Conservation (phyloP, 2,888 invertebrate species). For the Ochropleura leucogaster region DNA sequence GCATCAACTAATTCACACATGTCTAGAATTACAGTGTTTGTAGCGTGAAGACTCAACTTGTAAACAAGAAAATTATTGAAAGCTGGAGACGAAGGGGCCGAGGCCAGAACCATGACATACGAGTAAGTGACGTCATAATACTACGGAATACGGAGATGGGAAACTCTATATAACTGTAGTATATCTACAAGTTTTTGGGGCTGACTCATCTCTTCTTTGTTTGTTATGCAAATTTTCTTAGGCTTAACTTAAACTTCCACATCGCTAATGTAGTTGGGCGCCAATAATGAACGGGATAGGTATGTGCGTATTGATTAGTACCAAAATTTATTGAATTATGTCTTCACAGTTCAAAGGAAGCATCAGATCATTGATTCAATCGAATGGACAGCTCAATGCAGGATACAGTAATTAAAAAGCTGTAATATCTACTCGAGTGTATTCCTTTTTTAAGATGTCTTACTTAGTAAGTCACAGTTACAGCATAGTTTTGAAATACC, state of each 20-base stretch:
- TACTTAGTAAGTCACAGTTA: neutral
- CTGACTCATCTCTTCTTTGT: conserved; percentile 30
- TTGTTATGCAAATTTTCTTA: conserved; percentile 8
- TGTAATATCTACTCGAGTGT: neutral
- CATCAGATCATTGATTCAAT: neutral
- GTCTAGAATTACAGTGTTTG: neutral
- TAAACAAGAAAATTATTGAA: conserved; percentile 37
- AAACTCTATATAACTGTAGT: conserved; percentile 29
- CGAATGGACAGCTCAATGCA: neutral
- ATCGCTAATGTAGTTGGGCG: conserved; percentile 13
- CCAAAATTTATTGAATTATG: neutral
- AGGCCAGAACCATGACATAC: conserved; percentile 46
- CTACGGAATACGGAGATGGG: conserved; percentile 43
- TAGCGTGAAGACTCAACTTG: conserved; percentile 10
- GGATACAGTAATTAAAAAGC: neutral
- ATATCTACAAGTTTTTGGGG: conserved; percentile 36
- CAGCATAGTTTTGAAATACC: conserved; percentile 8
- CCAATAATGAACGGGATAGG: neutral
- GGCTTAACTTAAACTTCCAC: neutral
- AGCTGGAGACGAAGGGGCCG: conserved; percentile 23
- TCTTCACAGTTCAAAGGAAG: neutral
- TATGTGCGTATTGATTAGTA: neutral
- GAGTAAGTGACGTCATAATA: conserved; percentile 53
- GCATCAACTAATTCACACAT: neutral
- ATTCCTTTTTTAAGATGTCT: neutral